Conservation (phyloP, 2,113 vertebrate species). For the Malurus melanocephalus region DNA sequence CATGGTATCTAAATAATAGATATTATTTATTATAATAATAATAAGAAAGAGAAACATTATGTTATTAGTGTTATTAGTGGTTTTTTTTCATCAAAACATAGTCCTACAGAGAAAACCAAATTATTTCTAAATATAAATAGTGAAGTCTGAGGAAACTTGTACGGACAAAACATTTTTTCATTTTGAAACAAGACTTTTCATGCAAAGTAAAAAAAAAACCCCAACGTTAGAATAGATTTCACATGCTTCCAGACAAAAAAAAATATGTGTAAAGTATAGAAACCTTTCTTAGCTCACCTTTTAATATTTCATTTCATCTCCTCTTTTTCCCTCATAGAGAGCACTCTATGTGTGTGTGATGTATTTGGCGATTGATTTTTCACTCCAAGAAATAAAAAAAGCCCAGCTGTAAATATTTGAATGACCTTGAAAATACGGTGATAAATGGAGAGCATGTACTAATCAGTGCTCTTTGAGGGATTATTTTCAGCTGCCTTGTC, state of each 20-base stretch:
- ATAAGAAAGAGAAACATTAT: background rate
- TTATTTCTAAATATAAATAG: background rate
- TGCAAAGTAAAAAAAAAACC: background rate
- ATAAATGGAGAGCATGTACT: background rate
- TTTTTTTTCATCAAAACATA: background rate
- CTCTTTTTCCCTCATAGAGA: background rate
- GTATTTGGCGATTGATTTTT: background rate
- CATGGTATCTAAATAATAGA: background rate
- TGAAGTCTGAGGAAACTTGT: background rate
- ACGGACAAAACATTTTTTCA: background rate
- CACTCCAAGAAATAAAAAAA: background rate
- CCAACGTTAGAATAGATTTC: background rate
- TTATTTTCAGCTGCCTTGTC: conserved; percentile 12
- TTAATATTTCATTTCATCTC: background rate
- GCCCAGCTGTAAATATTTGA: background rate
- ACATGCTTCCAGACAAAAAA: background rate
- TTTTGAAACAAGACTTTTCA: conserved; percentile 8
- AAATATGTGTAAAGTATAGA: background rate
- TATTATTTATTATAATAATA: no score
- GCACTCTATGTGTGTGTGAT: accelerated
- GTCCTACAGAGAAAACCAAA: background rate
- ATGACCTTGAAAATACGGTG: background rate
- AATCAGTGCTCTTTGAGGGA: background rate
- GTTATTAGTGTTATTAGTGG: background rate
- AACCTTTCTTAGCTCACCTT: background rate